Evolutionary conservation across 1,140 invertebrate species (phyloP), one percentile per base, ranked within the genome.

Genomic region (Drosophila sp.): DNA sequence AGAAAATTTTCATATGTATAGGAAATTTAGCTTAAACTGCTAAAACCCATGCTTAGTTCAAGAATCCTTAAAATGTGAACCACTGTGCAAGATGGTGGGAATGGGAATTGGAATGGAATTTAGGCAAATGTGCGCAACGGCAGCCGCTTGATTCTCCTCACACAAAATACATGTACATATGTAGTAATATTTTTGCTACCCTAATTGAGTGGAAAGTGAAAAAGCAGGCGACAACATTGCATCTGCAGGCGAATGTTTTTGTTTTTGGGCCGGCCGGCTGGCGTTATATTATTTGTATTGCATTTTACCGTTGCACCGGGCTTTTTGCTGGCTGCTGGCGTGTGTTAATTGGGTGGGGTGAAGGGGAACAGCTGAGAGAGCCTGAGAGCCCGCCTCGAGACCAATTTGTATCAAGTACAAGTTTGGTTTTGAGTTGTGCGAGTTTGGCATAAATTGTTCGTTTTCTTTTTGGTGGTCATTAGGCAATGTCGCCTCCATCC

Each of bases 81-180:
- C 17, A 17, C 17, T 17, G 17, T 56, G 32, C 23, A 60, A 60
- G 70, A 54, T 27, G 50, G 38, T 30, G 30, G 58, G 54, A 50
- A 10, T 50, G 44, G 10, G 23, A 50, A 50, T 50, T 17, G 40
- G 54, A 62, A 60, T 41, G 57, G 47, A 79, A 47, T 68, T 78
- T 89, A 89, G 84, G 84, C 84, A 89, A 89, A 89, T 89, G 84
- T 89, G 75, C 75, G 77, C 77, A 79, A 70, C 77, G 68, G 66
- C 73, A 35, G 50, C 63, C 63, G 63, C 66, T 73, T 65, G 35
- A 65, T 72, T 68, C 66, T 76, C 73, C 55, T 72, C 41, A 54
- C 64, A 58, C 23, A 60, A 35, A 5, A 8, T 17, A 25, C 11
- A 55, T 27, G 56, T 56, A 72, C 44, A 32, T 60, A 47, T 70